These are phyloP conservation scores for Endotricha flammealis DNA, from an alignment of 2,888 invertebrate genomes.

Conservation along the genomic window DNA sequence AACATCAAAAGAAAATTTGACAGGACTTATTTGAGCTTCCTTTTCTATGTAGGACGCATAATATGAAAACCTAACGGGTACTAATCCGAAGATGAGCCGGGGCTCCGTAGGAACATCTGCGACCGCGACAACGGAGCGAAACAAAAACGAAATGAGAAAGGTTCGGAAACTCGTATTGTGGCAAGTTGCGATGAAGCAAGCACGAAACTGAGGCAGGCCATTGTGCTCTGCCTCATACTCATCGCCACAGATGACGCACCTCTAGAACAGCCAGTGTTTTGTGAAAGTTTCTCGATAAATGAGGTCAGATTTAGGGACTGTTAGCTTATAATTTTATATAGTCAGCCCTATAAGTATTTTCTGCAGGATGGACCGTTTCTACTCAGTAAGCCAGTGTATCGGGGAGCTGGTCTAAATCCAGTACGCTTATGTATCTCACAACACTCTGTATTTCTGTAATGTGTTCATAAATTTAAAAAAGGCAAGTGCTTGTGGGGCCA, in stretches of 20 bases:
- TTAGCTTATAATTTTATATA: too few relatives aligned
- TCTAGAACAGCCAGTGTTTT: slow-evolving; percentile 1
- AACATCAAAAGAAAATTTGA: slow-evolving; percentile 26
- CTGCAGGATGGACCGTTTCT: too few relatives aligned
- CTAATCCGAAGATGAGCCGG: slow-evolving; percentile 72
- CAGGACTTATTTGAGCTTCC: slow-evolving; percentile 27
- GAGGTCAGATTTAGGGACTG: too few relatives aligned
- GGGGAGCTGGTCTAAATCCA: too few relatives aligned
- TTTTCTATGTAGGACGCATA: slow-evolving; percentile 54
- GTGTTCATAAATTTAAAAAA: too few relatives aligned
- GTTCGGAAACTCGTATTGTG: slow-evolving; percentile 67
- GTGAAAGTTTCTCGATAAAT: neutral
- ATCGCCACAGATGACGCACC: slow-evolving; percentile 18
- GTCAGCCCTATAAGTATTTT: too few relatives aligned
- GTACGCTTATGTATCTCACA: too few relatives aligned
- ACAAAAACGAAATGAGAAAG: slow-evolving; percentile 76
- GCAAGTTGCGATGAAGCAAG: slow-evolving; percentile 55
- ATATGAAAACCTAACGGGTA: slow-evolving; percentile 65
- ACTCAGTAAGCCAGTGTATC: too few relatives aligned
- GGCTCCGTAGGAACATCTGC: slow-evolving; percentile 63
- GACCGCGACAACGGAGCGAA: slow-evolving; percentile 53
- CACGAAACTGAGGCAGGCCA: slow-evolving; percentile 28
- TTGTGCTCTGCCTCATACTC: slow-evolving; percentile 27
- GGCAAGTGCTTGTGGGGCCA: too few relatives aligned
- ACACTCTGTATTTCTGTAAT: too few relatives aligned